phyloP scores from a whole-genome alignment of 2,888 invertebrate species.

The Galerucella nymphaeae region DNA sequence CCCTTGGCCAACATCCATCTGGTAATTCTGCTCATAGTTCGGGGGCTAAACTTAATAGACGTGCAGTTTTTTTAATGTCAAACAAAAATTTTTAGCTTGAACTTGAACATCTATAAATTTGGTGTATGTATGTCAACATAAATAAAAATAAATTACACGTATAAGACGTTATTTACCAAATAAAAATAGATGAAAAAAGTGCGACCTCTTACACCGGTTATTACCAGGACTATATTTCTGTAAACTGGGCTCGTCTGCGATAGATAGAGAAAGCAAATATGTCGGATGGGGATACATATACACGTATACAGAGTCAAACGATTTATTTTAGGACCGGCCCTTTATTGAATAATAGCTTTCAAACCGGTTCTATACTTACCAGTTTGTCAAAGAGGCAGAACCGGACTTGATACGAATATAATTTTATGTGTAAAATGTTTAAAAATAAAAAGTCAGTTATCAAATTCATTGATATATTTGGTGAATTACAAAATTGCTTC shows the following conservation, averaged over 20 bases:
- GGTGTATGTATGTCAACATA: too few relatives aligned
- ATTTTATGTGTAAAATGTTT: not conserved
- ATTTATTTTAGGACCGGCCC: constrained; percentile 34
- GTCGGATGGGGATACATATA: not conserved
- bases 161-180: not conserved
- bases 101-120: not conserved
- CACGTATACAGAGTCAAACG: constrained; percentile 22
- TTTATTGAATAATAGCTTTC: constrained; percentile 40
- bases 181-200: not conserved
- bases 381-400: constrained; percentile 9
- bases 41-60: not conserved
- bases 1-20: constrained; percentile 5
- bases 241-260: constrained; percentile 12
- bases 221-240: constrained; percentile 1
- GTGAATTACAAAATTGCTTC: too few relatives aligned
- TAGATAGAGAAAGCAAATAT: constrained; percentile 10
- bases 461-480: too few relatives aligned
- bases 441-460: too few relatives aligned
- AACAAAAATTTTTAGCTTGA: not conserved
- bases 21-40: not conserved
- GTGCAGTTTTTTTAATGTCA: not conserved
- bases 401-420: not conserved
- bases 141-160: not conserved
- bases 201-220: too few relatives aligned
- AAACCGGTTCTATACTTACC: constrained; percentile 36